A percentile compares a stretch with the other conserved stretches of the same genome.
These are phyloP conservation scores for Glossophaga mutica DNA, from an alignment of 2,797 vertebrate genomes.

Conservation along the genomic window DNA sequence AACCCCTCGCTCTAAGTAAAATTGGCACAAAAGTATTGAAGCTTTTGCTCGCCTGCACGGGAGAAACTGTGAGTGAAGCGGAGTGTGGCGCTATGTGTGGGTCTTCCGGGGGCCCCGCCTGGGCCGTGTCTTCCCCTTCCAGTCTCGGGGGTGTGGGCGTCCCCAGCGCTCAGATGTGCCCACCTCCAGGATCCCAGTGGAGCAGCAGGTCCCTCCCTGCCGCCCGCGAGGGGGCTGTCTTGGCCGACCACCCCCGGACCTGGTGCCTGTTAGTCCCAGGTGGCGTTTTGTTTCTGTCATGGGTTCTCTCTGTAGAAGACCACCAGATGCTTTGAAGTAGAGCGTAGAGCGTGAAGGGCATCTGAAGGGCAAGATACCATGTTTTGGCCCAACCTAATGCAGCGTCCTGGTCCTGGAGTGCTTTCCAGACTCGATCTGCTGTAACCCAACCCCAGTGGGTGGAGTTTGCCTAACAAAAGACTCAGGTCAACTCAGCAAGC, in stretches of 20 bases:
- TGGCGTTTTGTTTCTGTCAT: not conserved
- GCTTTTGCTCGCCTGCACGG: accelerated
- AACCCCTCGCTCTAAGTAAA: too few relatives aligned
- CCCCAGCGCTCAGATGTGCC: not conserved
- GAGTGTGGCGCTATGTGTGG: accelerated
- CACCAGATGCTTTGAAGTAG: not conserved
- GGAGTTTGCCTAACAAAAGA: not conserved
- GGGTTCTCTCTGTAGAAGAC: not conserved
- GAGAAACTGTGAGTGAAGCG: not conserved
- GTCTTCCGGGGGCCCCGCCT: not conserved
- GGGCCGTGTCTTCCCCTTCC: not conserved
- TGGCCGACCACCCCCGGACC: not conserved
- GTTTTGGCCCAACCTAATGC: not conserved
- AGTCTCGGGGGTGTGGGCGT: accelerated
- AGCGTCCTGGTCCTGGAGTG: not conserved
- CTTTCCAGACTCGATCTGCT: accelerated
- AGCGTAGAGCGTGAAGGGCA: not conserved
- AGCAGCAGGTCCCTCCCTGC: not conserved
- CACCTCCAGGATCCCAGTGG: not conserved
- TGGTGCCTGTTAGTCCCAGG: accelerated
- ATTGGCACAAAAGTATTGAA: accelerated
- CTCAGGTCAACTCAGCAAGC: too few relatives aligned
- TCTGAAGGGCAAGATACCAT: not conserved
- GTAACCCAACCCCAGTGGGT: too few relatives aligned
- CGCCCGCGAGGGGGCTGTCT: not conserved